Conservation (phyloP, 2,113 vertebrate species). For the Athene noctua region DNA sequence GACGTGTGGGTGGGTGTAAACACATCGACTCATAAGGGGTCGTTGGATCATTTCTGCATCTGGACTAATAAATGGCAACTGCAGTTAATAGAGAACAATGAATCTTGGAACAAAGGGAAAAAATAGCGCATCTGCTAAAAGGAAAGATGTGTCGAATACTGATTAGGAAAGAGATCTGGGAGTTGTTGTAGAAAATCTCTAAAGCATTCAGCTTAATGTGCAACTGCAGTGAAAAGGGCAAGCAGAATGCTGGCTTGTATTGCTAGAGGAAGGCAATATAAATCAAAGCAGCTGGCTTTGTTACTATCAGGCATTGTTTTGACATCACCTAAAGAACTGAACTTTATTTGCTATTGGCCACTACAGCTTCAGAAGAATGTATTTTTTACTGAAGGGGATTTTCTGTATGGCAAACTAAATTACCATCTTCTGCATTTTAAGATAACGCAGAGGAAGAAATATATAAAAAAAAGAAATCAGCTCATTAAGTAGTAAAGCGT, state of each 20-base stretch:
- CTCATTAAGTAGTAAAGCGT: not conserved
- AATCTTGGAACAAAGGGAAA: slow-evolving; percentile 64
- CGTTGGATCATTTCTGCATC: slow-evolving; percentile 40
- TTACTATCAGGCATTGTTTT: slow-evolving; percentile 42
- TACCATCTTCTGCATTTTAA: slow-evolving; percentile 27
- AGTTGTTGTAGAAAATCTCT: slow-evolving; percentile 70
- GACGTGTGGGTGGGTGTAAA: not conserved
- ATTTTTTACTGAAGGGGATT: not conserved
- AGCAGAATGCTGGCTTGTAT: slow-evolving; percentile 9
- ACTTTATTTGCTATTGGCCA: slow-evolving; percentile 49
- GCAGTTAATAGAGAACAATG: slow-evolving; percentile 66
- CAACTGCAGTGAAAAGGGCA: slow-evolving; percentile 53
- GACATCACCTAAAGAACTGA: slow-evolving; percentile 35
- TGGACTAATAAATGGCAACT: slow-evolving; percentile 62
- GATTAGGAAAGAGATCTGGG: slow-evolving; percentile 69
- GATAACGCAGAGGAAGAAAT: not conserved
- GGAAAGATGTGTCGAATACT: slow-evolving; percentile 69
- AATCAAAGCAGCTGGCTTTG: slow-evolving; percentile 64
- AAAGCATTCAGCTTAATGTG: slow-evolving; percentile 70
- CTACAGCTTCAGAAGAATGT: slow-evolving; percentile 4
- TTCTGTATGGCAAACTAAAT: not conserved
- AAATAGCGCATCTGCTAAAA: slow-evolving; percentile 64
- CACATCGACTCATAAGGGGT: not conserved
- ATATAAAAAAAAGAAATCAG: not conserved
- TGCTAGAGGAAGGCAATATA: slow-evolving; percentile 55